Base-by-base conservation (phyloP, 1,140 invertebrate species). In the Monochamus saltuarius region DNA sequence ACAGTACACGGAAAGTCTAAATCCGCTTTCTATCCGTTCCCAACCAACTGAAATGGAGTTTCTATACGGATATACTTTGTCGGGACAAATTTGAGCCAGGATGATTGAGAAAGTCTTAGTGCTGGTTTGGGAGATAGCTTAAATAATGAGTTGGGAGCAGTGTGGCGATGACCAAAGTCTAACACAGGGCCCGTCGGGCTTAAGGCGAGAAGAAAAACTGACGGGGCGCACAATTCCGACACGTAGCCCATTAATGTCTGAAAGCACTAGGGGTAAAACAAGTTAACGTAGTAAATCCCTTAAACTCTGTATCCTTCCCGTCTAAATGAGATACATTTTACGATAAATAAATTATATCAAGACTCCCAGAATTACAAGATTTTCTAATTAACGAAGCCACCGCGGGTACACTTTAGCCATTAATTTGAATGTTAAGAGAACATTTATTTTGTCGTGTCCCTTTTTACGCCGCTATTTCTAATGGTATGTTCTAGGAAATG, bases 231-330 rank as follows among this genome's bases (percentile, higher is more conserved):
- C 65, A 65, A 66, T 67, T 64, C 65, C 65, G 65, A 69, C 67
- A 64, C 65, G 65, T 67, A 62, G 45, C 60, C 65, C 62, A 67
- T 69, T 69, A 69, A 69, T 60, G 65, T 69, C 57, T 45, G 47
- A 59, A 60, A 51, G 45, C 59, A 56, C 53, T 57, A 59, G 51
- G 57, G 62, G 55, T 57, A 56, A 64, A 64, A 61, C 65, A 59
- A 62, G 60, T 62, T 62, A 59, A 59, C 53, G 54, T 56, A 42
- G 22, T 66, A 66, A 64, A 66, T 66, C 65, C 58, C 43, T 60
- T 62, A 59, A 66, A 66, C 47, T 60, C 57, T 49, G 57, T 64
- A 60, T 54, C 49, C 59, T 60, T 60, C 40, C 11, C 38, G 10
- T 42, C 35, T 39, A 52, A 38, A 61, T 57, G 56, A 63, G 61